Evolutionary conservation across 2,888 invertebrate species (phyloP), one percentile per base, ranked within the genome.

Genomic region (Dolichopus griseipennis): DNA sequence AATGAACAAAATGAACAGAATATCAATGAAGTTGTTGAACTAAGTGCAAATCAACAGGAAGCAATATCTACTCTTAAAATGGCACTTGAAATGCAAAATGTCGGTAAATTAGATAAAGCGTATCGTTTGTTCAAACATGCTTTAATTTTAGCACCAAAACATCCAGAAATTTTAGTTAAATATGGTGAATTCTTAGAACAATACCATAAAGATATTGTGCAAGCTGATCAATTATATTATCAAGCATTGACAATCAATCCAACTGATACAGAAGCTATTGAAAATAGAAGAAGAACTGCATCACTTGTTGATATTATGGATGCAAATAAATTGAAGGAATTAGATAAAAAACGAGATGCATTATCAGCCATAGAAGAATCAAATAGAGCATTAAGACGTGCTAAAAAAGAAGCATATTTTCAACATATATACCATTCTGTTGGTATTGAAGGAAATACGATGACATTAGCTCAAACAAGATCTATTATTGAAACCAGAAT

Each of bases 371-470:
- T 96, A 75, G 93, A 95, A 21, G 89, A 91, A 72, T 86, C 86
- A 62, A 90, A 90, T 79, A 86, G 90, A 0, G 92, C 93, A 7
- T 83, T 97, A 72, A 85, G 93, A 67, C 86, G 93, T 75, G 92
- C 95, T 5, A 96, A 96, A 77, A 93, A 92, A 77, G 97, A 97
- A 80, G 95, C 95, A 1, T 98, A 97, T 80, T 97, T 95, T 79
- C 88, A 92, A 76, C 95, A 97, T 78, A 95, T 98, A 71, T 96
- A 97, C 80, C 97, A 98, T 77, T 95, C 97, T 0, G 96, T 95
- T 22, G 97, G 94, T 33, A 95, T 98, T 72, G 98, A 98, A 83
- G 97, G 97, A 0, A 98, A 98, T 78, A 97, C 97, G 0, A 93
- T 99, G 90, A 92, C 93, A 3, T 83, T 98, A 63, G 89, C 91